Evolutionary conservation across 2,797 vertebrate genomes (phyloP).

Genomic region (Pseudochirops corinnae): DNA sequence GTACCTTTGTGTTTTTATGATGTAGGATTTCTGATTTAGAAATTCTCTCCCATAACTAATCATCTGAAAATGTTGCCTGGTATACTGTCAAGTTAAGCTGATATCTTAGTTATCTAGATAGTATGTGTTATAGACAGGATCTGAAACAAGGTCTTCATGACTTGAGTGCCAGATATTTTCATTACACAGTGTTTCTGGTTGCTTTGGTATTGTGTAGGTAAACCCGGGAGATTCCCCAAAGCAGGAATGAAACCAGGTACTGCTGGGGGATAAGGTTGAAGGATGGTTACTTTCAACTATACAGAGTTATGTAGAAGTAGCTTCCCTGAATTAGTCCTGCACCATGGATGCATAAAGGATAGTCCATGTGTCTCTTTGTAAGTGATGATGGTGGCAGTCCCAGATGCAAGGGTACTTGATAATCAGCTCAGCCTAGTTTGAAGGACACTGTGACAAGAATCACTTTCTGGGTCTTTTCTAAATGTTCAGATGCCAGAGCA

Average conservation of each 20-base stretch:
- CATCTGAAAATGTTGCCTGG: background rate
- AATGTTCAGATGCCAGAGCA: constrained; percentile 6
- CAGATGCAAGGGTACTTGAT: background rate
- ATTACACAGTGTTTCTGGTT: background rate
- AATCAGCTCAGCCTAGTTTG: background rate
- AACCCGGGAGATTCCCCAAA: background rate
- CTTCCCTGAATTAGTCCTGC: background rate
- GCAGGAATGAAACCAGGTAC: background rate
- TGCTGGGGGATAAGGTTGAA: background rate
- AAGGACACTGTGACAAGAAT: background rate
- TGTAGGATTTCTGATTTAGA: background rate
- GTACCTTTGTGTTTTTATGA: background rate
- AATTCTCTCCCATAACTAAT: background rate
- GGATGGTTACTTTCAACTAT: background rate
- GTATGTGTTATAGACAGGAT: background rate
- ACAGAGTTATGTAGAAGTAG: background rate
- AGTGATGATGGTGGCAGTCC: background rate
- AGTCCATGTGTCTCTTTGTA: background rate
- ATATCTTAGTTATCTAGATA: background rate
- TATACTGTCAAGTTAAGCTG: background rate
- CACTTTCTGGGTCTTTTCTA: background rate
- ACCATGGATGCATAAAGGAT: background rate
- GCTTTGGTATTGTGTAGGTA: background rate
- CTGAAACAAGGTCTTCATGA: background rate
- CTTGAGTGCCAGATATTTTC: background rate